Evolutionary conservation across 2,888 invertebrate species (phyloP).

Genomic region (Drosophila monieri): DNA sequence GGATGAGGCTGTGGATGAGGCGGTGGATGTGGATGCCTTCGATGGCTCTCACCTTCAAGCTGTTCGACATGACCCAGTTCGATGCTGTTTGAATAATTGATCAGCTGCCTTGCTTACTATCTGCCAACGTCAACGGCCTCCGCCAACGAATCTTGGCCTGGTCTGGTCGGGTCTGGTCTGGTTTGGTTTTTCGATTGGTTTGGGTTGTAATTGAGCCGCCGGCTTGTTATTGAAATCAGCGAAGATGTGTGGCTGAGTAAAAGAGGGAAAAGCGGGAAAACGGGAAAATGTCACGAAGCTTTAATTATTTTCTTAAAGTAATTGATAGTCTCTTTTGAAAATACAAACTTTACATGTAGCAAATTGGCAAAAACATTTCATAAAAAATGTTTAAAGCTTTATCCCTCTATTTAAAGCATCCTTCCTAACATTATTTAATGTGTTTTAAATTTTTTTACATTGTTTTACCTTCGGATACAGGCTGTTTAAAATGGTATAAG

Average conservation of each 20-base stretch:
- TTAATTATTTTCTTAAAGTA: slow-evolving; percentile 44
- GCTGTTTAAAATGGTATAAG: no score
- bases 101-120: slow-evolving; percentile 58
- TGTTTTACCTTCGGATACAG: no score
- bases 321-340: slow-evolving; percentile 29
- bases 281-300: slow-evolving; percentile 40
- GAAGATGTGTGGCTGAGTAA: slow-evolving; percentile 27
- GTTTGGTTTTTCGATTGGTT: slow-evolving; percentile 8
- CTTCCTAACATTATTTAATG: no score
- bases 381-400: background rate
- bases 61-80: slow-evolving; percentile 76
- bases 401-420: no score
- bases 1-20: background rate
- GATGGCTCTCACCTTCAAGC: slow-evolving; percentile 27
- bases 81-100: slow-evolving; percentile 71
- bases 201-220: slow-evolving; percentile 45
- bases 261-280: slow-evolving; percentile 7
- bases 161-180: slow-evolving; percentile 9
- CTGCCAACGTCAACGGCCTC: slow-evolving; percentile 31
- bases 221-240: slow-evolving; percentile 32
- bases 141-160: slow-evolving; percentile 1
- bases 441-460: no score
- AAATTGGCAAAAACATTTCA: background rate
- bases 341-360: slow-evolving; percentile 8
- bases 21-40: background rate